Percentiles rank a stretch among this genome's conserved stretches.
phyloP scores from a whole-genome alignment of 2,113 vertebrate species.

The Pao palembangensis region DNA sequence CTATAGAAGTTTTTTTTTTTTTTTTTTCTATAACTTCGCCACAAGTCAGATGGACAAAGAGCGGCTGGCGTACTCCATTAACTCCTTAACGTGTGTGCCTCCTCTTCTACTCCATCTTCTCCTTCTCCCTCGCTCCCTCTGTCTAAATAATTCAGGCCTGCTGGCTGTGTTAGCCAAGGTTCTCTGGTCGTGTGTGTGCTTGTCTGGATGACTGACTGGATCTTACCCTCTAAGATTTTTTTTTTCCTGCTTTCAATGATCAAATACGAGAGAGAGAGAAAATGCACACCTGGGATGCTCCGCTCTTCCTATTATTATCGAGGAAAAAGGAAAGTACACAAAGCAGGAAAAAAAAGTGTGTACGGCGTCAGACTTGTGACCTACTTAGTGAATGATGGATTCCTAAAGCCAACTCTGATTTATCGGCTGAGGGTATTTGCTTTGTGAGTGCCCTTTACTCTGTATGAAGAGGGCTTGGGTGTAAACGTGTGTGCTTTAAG shows the following conservation, averaged over 20 bases:
- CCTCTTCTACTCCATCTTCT: slow-evolving; percentile 23
- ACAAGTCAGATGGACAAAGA: slow-evolving; percentile 29
- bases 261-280: no score
- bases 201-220: neutral
- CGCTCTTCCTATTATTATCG: no score
- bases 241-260: no score
- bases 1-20: slow-evolving; percentile 51
- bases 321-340: no score
- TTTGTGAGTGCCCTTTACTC: slow-evolving; percentile 67
- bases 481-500: slow-evolving; percentile 8
- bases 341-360: slow-evolving; percentile 28
- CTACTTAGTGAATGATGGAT: slow-evolving; percentile 74
- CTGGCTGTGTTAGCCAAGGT: slow-evolving; percentile 43
- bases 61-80: slow-evolving; percentile 33
- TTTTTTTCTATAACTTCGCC: slow-evolving; percentile 38
- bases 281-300: no score
- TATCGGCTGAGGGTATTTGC: slow-evolving; percentile 67
- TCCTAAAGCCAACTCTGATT: slow-evolving; percentile 71
- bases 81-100: slow-evolving; percentile 23
- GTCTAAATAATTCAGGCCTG: slow-evolving; percentile 68
- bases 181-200: slow-evolving; percentile 7
- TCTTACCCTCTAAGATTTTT: no score
- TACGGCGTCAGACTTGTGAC: slow-evolving; percentile 71
- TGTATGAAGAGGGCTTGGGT: slow-evolving; percentile 3
- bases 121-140: slow-evolving; percentile 19